Base-by-base conservation (phyloP, 2,113 vertebrate genomes). In the Geococcyx californianus region DNA sequence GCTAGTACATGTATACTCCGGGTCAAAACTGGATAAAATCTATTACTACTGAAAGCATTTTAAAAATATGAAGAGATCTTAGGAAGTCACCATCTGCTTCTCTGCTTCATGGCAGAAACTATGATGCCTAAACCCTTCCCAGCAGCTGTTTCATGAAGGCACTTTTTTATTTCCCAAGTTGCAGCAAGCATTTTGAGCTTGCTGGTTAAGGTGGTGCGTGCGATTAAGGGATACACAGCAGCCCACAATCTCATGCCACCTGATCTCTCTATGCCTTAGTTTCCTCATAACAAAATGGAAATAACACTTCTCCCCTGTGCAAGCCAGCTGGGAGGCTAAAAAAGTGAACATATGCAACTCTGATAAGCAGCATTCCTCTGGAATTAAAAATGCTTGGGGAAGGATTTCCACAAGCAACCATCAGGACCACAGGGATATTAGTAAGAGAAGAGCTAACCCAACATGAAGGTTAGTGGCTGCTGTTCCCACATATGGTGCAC, bases 401-500 rank as follows among this genome's bases (percentile, higher is more conserved):
- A 93, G 64, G 52, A 55, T 40, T 91, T 89, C 74, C 60, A 52
- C 21, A 38, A n/a, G 45, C 80, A 78, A 17, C 8, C 0, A 0
- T 25, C 11, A 59, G 40, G 28, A 78, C 25, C 45, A 55, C 47
- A 28, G 29, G 47, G 29, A 70, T 63, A 34, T 31, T 52, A 33
- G 18, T 0, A 78, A 42, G 36, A 90, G 69, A 40, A 93, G 33
- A 84, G 34, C 34, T 56, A 88, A 42, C 26, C 38, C 81, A 87
- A 38, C 29, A 26, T 17, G 26, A 45, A 77, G n/a, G 33, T 2
- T 20, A n/a, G 34, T 54, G 60, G 68, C 84, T 59, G 64, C 69
- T 52, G 4, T 45, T 78, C 24, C 47, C 36, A 29, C 0, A 0
- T 15, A 28, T 0, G 0, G 52, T 7, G 36, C 24, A 14, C 0